Evolutionary conservation across 2,797 vertebrate genomes (phyloP).

Genomic region (Harpagifer antarcticus): DNA sequence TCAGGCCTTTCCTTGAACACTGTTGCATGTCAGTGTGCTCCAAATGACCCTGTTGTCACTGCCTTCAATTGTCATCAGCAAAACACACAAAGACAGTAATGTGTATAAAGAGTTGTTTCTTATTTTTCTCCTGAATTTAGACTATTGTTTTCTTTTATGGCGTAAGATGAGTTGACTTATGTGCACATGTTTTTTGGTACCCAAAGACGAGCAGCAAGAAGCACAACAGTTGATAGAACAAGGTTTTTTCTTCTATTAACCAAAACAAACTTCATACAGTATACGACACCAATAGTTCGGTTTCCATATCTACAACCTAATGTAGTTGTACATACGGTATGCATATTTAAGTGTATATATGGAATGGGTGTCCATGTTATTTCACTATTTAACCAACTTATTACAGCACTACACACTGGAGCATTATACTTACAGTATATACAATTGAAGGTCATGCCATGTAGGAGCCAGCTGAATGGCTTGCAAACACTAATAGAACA

Average conservation of each 20-base stretch:
- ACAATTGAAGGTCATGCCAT: constrained; percentile 46
- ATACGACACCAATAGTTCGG: constrained; percentile 31
- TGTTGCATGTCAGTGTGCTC: constrained; percentile 41
- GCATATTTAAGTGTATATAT: constrained; percentile 62
- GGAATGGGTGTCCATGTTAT: constrained; percentile 57
- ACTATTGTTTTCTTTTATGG: background rate
- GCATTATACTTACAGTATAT: constrained; percentile 12
- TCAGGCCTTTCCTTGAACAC: constrained; percentile 45
- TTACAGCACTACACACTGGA: constrained; percentile 65
- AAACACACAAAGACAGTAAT: constrained; percentile 43
- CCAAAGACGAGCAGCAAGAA: constrained; percentile 58
- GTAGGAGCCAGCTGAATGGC: constrained; percentile 54
- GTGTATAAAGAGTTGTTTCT: constrained; percentile 30
- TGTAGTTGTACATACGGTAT: constrained; percentile 63
- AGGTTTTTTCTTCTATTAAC: constrained; percentile 28
- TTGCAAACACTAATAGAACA: constrained; percentile 51
- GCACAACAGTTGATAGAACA: constrained; percentile 46
- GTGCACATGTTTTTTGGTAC: constrained; percentile 43
- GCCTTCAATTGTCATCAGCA: constrained; percentile 46
- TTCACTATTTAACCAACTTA: constrained; percentile 60
- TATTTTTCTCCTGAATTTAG: constrained; percentile 19
- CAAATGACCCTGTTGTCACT: constrained; percentile 35
- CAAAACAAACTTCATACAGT: constrained; percentile 31
- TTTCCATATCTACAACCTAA: constrained; percentile 59
- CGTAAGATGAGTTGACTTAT: constrained; percentile 15